Evolutionary conservation across 2,888 invertebrate genomes (phyloP), one percentile per base, ranked within the genome.

Genomic region (Cetonia aurata): DNA sequence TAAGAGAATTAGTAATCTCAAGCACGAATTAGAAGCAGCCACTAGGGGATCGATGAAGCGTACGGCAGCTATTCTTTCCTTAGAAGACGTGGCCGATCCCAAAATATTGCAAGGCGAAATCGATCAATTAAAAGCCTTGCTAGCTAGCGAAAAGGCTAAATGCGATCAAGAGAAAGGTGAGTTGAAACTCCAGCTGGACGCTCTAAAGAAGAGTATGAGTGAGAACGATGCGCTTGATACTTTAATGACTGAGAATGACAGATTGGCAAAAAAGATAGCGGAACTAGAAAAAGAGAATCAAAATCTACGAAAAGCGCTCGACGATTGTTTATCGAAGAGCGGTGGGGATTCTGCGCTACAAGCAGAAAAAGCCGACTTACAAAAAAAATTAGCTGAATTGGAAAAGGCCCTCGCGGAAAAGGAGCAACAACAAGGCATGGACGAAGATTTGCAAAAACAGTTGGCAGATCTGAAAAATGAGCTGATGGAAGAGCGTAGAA

Each of bases 171-270:
- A 69, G 42, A 65, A 56, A n/a, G 65, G 56, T 10, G 66, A 41
- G 6, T 33, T 69, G 31, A 69, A 62, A 50, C 37, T 55, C 15
- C 67, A 71, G 41, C 19, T 71, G 3, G 62, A 66, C 3, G n/a
- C 15, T 10, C n/a, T 71, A 19, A 66, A 17, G 33, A 44, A 56
- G 56, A 56, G 46, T 10, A 57, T 44, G 10, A 37, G 57, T 6
- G 71, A 71, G 19, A 44, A 37, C 12, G 50, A 52, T 50, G 69
- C 55, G 8, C 50, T 52, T 50, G 69, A 67, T 2, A 31, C 48
- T 6, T 37, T 72, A 17, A 42, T 70, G 57, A 12, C 69, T 6
- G 73, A 74, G 15, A 75, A 75, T 52, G 71, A 70, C 2, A 66
- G 62, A 10, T 60, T 75, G n/a, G 62, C 50, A 6, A 56, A 60